Percentiles rank a stretch among this genome's conserved stretches.
phyloP scores from a whole-genome alignment of 2,797 vertebrate species.

The Prunella strophiata region DNA sequence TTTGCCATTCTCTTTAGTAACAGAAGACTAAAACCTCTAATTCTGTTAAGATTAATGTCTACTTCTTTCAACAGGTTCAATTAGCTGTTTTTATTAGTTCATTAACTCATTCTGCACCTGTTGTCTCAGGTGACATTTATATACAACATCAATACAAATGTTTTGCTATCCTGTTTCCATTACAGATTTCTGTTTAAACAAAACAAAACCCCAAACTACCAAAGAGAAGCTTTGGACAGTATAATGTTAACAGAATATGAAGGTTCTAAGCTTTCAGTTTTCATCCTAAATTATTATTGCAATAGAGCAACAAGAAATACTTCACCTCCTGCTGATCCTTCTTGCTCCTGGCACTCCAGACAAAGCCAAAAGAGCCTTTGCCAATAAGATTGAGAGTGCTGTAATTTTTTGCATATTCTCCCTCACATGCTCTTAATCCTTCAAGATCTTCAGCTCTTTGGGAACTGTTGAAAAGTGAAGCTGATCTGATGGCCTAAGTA shows the following conservation, averaged over 20 bases:
- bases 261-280: not conserved
- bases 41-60: not conserved
- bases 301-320: not conserved
- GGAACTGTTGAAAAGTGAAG: slow-evolving; percentile 56
- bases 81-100: not conserved
- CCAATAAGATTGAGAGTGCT: slow-evolving; percentile 84
- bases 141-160: not conserved
- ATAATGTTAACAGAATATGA: not conserved
- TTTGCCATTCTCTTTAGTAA: not conserved
- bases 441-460: slow-evolving; percentile 79
- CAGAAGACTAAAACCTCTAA: not conserved
- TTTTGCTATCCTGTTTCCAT: not conserved
- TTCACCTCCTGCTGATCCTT: slow-evolving; percentile 82
- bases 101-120: not conserved
- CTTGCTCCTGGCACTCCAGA: slow-evolving; percentile 87
- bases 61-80: not conserved
- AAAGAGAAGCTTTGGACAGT: not conserved
- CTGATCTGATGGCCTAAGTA: slow-evolving; percentile 38
- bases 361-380: slow-evolving; percentile 93
- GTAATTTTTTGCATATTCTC: slow-evolving; percentile 87
- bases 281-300: not conserved
- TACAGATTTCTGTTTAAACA: not conserved
- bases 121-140: not conserved
- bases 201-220: not conserved
- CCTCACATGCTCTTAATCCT: slow-evolving; percentile 85